Evolutionary conservation across 1,140 invertebrate genomes (phyloP), one percentile per base, ranked within the genome.

Genomic region (Trialeurodes vaporariorum): DNA sequence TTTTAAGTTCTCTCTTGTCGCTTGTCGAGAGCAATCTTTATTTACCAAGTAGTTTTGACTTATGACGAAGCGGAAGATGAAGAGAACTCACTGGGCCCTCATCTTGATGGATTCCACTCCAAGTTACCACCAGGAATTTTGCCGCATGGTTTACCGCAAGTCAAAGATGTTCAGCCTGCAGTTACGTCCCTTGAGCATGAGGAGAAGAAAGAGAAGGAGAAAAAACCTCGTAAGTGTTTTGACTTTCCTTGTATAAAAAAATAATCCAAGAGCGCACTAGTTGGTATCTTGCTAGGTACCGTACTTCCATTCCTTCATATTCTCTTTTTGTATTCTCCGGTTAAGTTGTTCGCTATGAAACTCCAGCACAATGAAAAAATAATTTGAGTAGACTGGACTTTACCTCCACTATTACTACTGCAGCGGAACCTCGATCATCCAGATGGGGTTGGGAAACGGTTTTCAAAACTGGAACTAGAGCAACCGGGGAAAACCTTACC

Each of bases 11-110:
- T 25, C 63, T 27, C 9, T 23, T 27, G 23, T 25, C 63, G 21
- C 27, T 49, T 65, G 9, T 73, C 73, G 67, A 75, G 79, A 78
- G 77, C 73, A 81, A 80, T 79, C 5, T 86, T 91, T 91, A 92
- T 91, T 92, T 87, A 90, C 90, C 90, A 82, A 82, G 87, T 87
- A 98, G 94, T 97, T 91, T 91, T 98, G 86, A 96, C 94, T 85
- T 98, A 94, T 92, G 92, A 93, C 86, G 93, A 96, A 85, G 92
- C 92, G 84, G 94, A 96, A 82, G 93, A 96, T 77, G 93, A 94
- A 79, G 93, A 95, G 74, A 90, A 87, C 74, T 91, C 90, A 70
- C 78, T 88, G 76, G 34, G 34, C 5, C 85, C 86, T 21, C 86
- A 88, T 76, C 77, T 87, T 73, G 86, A 84, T 70, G 87, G 86